Base-by-base conservation (phyloP, 2,888 invertebrate species). In the Neocrepidodera transversa region DNA sequence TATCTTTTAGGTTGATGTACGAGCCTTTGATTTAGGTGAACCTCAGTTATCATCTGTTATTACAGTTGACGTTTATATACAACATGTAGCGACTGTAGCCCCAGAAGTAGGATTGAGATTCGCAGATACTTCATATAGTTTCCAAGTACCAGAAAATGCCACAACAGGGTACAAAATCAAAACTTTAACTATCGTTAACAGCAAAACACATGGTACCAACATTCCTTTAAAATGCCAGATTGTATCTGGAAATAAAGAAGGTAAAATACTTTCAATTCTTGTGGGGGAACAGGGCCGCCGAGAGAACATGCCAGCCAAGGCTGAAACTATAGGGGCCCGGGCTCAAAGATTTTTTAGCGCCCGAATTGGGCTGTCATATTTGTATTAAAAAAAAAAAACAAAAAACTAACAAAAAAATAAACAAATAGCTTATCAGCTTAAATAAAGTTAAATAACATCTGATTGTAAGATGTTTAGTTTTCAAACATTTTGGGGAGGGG, bases 21-120 rank as follows among this genome's bases (percentile, higher is more conserved):
- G 90, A 71, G 94, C 93, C 0, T 91, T 90, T 72, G 95, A 95
- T 73, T 85, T 92, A 75, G 95, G 92, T 0, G 92, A 91, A 38
- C 95, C 92, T 0, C 89, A 91, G 70, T 82, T 94, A 70, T 91
- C 91, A 0, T 91, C 93, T 0, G 89, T 92, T 0, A 88, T 90
- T 6, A 90, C 91, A 1, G 85, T 95, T 0, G 91, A 90, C 0
- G 86, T 96, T 2, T 92, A 88, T 73, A 91, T 95, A 10, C 88
- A 91, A 51, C 93, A 93, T 75, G 87, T 91, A 0, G 88, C 92
- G 0, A 80, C 79, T 1, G 80, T 82, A 0, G 79, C 85, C 1
- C 85, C 86, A 3, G 86, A 91, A 82, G 87, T 89, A 4, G 92
- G 92, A 0, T 82, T 95, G 20, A 91, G 95, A 1, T 96, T 96